Conservation (phyloP, 2,888 invertebrate genomes). For the Polyploca ridens region DNA sequence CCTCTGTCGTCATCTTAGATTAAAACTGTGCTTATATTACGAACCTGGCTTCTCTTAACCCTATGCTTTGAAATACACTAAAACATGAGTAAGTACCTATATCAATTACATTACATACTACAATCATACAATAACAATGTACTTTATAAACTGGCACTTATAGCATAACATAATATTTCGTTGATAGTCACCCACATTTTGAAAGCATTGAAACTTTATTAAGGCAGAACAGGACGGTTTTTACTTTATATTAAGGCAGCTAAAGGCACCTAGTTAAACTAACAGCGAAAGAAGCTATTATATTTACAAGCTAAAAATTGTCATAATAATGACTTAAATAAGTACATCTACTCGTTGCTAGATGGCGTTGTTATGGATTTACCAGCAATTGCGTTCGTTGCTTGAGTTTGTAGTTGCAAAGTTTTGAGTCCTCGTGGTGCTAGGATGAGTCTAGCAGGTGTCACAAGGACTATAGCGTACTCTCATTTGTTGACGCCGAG, state of each 20-base stretch:
- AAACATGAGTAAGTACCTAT: conserved; percentile 29
- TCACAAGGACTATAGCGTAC: conserved; percentile 82
- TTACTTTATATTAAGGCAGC: conserved; percentile 72
- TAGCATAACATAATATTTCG: conserved; percentile 57
- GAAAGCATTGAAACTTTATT: conserved; percentile 45
- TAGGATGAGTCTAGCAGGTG: conserved; percentile 76
- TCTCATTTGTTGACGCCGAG: conserved; percentile 91
- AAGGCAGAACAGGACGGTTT: conserved; percentile 79
- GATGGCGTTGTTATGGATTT: conserved; percentile 63
- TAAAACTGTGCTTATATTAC: conserved; percentile 17
- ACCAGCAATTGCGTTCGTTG: conserved; percentile 44
- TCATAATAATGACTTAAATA: conserved; percentile 20
- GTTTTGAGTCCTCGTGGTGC: conserved; percentile 76
- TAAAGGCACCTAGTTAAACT: conserved; percentile 66
- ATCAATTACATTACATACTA: conserved; percentile 35
- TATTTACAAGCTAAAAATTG: conserved; percentile 38
- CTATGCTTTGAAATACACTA: conserved; percentile 11
- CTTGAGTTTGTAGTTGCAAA: conserved; percentile 48
- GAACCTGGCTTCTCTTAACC: conserved; percentile 13
- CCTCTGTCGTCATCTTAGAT: conserved; percentile 22
- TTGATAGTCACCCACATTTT: conserved; percentile 68
- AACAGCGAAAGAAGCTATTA: conserved; percentile 32
- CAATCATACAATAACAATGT: conserved; percentile 55
- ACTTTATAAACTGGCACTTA: conserved; percentile 74
- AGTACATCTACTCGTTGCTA: conserved; percentile 56